phyloP scores from a whole-genome alignment of 2,797 vertebrate species.

The Lutjanus campechanus region DNA sequence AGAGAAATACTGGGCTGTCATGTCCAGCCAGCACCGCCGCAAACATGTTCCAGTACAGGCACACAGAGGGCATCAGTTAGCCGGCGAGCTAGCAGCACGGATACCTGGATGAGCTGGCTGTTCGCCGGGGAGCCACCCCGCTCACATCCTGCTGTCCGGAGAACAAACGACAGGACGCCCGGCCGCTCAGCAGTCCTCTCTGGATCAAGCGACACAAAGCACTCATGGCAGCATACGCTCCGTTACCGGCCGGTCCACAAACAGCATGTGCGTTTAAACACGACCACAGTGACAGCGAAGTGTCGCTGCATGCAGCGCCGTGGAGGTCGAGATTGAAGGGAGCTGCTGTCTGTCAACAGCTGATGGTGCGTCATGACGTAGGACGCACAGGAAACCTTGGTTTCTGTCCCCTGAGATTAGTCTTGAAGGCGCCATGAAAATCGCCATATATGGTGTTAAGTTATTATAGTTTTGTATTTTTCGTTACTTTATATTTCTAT shows the following conservation, averaged over 20 bases:
- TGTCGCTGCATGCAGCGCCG: background rate
- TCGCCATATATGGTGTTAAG: no score
- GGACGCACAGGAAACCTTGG: rapidly evolving
- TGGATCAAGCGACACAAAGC: constrained; percentile 75
- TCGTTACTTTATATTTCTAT: no score
- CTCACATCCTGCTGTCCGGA: constrained; percentile 54
- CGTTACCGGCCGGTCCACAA: constrained; percentile 28
- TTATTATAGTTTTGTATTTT: no score
- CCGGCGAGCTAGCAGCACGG: constrained; percentile 54
- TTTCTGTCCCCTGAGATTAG: background rate
- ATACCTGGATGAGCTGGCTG: constrained; percentile 80
- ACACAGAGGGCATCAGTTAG: constrained; percentile 62
- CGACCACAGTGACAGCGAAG: constrained; percentile 13
- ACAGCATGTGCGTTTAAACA: constrained; percentile 58
- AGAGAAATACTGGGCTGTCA: background rate
- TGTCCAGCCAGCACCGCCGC: background rate
- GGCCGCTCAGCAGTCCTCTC: constrained; percentile 63
- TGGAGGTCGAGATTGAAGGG: constrained; percentile 46
- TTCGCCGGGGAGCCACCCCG: constrained; percentile 45
- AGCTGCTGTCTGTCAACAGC: constrained; percentile 56
- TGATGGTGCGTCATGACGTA: constrained; percentile 75
- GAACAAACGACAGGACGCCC: constrained; percentile 55
- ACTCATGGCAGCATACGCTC: constrained; percentile 76
- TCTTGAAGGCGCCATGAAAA: constrained; percentile 34
- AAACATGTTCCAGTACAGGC: background rate